These are phyloP conservation scores for Cyanocitta stelleri DNA, from an alignment of 2,113 vertebrate species.

Conservation along the genomic window DNA sequence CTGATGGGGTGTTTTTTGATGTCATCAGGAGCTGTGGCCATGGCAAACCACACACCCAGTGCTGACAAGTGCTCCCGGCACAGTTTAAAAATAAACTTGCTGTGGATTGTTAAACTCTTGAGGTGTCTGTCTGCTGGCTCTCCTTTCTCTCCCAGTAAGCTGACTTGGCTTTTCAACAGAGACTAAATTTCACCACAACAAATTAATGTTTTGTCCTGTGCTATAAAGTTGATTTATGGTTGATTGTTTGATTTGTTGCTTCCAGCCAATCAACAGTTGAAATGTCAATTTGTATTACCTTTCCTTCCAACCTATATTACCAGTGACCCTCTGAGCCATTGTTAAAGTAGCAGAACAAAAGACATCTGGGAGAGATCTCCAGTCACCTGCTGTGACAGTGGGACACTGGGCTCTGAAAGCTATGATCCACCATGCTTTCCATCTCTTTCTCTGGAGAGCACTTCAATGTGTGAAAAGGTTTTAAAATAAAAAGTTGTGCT, in stretches of 20 bases:
- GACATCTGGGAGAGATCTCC: neutral
- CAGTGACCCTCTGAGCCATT: neutral
- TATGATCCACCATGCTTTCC: neutral
- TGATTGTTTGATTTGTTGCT: neutral
- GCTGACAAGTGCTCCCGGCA: neutral
- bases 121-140: neutral
- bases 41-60: neutral
- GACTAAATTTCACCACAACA: neutral
- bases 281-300: neutral
- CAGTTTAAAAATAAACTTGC: neutral
- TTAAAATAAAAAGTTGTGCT: neutral
- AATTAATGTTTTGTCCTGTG: neutral
- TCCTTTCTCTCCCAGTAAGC: neutral
- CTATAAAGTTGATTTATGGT: neutral
- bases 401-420: neutral
- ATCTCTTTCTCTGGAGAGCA: neutral
- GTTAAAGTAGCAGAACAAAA: neutral
- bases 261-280: neutral
- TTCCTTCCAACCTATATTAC: neutral
- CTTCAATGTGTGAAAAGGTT: neutral
- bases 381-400: neutral
- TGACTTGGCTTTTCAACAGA: neutral
- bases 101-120: neutral
- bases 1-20: neutral
- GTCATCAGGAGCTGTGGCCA: neutral